phyloP scores from a whole-genome alignment of 2,797 vertebrate species.

The Toxotes lorentzi region DNA sequence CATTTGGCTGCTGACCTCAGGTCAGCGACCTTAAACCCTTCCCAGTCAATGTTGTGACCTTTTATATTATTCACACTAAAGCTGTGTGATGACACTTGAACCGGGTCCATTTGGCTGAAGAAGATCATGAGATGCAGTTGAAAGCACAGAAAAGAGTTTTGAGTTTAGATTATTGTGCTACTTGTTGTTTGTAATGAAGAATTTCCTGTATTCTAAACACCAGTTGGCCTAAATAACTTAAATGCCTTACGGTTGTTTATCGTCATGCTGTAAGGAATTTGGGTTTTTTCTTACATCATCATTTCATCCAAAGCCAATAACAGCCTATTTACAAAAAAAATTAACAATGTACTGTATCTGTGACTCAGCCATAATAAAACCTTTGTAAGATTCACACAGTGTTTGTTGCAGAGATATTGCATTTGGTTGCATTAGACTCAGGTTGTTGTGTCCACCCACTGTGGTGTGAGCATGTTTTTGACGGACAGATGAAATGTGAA shows the following conservation, averaged over 20 bases:
- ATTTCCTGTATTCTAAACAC: no score
- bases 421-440: constrained; percentile 31
- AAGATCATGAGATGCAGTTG: no score
- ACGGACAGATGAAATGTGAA: constrained; percentile 11
- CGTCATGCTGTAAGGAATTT: neutral
- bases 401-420: constrained; percentile 44
- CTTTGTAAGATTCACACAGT: neutral
- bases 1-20: no score
- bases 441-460: neutral
- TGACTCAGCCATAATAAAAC: neutral
- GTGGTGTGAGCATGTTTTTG: neutral
- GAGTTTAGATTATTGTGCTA: no score
- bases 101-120: no score
- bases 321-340: neutral
- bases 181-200: no score
- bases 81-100: no score
- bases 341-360: neutral
- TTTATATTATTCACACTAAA: no score
- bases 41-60: no score
- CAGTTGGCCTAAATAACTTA: neutral
- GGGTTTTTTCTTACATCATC: neutral
- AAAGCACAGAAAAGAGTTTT: no score
- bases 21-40: no score
- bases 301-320: neutral
- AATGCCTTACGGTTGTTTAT: no score